These are phyloP conservation scores for Varroa destructor DNA, from an alignment of 1,140 invertebrate species.

Conservation along the genomic window DNA sequence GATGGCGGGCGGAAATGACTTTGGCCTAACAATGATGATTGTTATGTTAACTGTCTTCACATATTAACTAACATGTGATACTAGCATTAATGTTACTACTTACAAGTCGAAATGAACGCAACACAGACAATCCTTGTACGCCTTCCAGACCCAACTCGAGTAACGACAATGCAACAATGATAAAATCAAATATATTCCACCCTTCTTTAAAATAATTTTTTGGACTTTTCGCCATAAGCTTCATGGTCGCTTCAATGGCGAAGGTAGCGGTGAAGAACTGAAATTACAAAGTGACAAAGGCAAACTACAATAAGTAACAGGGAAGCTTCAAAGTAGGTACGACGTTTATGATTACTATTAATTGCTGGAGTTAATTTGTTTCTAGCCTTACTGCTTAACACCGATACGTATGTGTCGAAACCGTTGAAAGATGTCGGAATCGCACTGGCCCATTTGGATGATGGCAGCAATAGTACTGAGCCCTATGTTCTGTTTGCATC, in stretches of 20 bases:
- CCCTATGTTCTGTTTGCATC: no score
- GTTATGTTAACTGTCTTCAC: no score
- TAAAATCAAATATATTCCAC: conserved; percentile 98
- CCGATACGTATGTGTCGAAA: no score
- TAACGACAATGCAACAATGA: conserved; percentile 87
- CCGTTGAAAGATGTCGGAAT: no score
- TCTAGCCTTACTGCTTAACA: no score
- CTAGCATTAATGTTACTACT: conserved; percentile 40
- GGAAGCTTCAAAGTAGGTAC: conserved; percentile 14
- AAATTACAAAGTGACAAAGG: conserved; percentile 36
- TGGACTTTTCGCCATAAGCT: conserved; percentile 89
- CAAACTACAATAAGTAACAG: conserved; percentile 12
- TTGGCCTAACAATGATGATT: no score
- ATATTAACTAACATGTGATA: no score
- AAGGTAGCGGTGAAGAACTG: conserved; percentile 97
- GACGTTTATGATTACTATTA: no score
- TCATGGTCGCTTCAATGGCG: conserved; percentile 85
- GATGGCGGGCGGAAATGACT: no score
- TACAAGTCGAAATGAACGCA: conserved; percentile 94
- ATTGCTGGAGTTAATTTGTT: no score
- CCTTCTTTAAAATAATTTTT: conserved; percentile 96
- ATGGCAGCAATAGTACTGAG: no score
- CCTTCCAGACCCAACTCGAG: conserved; percentile 81
- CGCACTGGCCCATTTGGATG: no score
- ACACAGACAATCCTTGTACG: conserved; percentile 84